phyloP scores from a whole-genome alignment of 2,888 invertebrate genomes.

The Trissoscelio sp. region DNA sequence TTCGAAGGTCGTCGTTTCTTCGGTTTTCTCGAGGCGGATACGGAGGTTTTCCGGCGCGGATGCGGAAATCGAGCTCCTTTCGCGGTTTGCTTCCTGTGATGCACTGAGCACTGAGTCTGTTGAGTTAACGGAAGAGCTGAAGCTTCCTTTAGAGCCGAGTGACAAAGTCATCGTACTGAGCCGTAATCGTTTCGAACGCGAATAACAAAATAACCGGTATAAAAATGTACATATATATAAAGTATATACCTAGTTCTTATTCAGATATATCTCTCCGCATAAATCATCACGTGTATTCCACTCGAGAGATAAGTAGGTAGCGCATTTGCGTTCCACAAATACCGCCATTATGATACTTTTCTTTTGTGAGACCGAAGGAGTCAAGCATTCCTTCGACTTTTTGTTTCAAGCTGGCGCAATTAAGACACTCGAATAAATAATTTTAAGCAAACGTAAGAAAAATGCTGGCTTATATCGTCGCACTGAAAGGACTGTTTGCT shows the following conservation, averaged over 20 bases:
- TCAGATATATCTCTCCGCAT: constrained; percentile 49
- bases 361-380: constrained; percentile 24
- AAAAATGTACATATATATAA: constrained; percentile 16
- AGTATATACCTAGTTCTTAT: constrained; percentile 6
- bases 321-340: constrained; percentile 46
- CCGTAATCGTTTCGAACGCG: constrained; percentile 38
- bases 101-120: constrained; percentile 20
- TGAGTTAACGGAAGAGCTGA: constrained; percentile 43
- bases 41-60: constrained; percentile 63
- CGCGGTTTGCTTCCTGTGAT: constrained; percentile 54
- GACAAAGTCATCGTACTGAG: constrained; percentile 33
- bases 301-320: constrained; percentile 52
- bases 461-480: background rate
- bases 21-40: constrained; percentile 56
- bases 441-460: constrained; percentile 18
- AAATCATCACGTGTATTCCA: constrained; percentile 57
- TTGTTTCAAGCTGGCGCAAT: too few species aligned
- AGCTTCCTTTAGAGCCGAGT: constrained; percentile 41
- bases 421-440: constrained; percentile 33
- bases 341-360: constrained; percentile 44
- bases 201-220: constrained; percentile 48
- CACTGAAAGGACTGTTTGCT: too few species aligned
- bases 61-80: constrained; percentile 65
- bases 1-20: constrained; percentile 43
- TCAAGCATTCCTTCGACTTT: background rate